Conservation (phyloP, 2,888 invertebrate species). For the Ferdinandea cuprea region DNA sequence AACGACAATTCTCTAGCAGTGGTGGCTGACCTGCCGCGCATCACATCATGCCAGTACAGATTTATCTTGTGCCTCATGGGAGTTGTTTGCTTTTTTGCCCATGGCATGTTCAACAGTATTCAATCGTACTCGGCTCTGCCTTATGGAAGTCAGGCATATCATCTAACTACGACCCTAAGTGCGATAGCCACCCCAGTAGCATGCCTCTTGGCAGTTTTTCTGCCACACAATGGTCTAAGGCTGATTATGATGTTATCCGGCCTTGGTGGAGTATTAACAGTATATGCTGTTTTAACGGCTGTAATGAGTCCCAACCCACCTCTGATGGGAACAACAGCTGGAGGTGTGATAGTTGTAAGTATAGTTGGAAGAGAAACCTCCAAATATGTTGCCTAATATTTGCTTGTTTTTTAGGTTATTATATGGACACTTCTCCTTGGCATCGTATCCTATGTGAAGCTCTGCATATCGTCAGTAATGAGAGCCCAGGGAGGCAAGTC, state of each 20-base stretch:
- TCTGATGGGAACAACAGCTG: conserved; percentile 84
- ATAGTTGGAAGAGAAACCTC: not conserved
- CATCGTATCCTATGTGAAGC: conserved; percentile 90
- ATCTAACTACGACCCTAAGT: conserved; percentile 89
- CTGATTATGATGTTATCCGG: conserved; percentile 84
- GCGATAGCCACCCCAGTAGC: conserved; percentile 92
- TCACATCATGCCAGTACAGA: conserved; percentile 78
- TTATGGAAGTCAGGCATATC: conserved; percentile 90
- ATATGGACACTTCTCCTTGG: conserved; percentile 88
- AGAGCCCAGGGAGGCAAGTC: conserved; percentile 89
- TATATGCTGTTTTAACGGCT: conserved; percentile 89
- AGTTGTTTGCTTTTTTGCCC: conserved; percentile 87
- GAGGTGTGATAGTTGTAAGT: conserved; percentile 87
- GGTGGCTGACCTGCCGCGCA: conserved; percentile 67
- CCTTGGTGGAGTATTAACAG: conserved; percentile 85
- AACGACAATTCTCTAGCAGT: conserved; percentile 28
- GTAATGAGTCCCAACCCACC: conserved; percentile 90
- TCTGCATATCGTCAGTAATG: conserved; percentile 90
- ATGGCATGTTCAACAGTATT: conserved; percentile 91
- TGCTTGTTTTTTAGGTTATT: conserved; percentile 84
- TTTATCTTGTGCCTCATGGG: conserved; percentile 83
- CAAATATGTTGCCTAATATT: not conserved
- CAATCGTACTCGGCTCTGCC: conserved; percentile 92
- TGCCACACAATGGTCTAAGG: conserved; percentile 84
- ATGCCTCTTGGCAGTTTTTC: conserved; percentile 87